phyloP scores from a whole-genome alignment of 64 coral and sea anemone genomes.

The Actinia tenebrosa region DNA sequence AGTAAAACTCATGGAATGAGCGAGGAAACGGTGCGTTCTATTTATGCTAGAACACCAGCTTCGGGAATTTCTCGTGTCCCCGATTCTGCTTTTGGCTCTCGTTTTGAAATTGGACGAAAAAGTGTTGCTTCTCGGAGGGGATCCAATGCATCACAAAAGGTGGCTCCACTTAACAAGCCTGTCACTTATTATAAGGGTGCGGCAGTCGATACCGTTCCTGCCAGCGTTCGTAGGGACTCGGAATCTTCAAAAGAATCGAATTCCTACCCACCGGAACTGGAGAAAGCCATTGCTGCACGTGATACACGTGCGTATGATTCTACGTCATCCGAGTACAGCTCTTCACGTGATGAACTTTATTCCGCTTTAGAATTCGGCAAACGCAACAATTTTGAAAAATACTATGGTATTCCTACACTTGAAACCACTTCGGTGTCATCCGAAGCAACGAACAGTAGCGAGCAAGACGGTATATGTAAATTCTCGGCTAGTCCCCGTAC shows the following conservation, averaged over 20 bases:
- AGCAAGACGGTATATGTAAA: slow-evolving; percentile 97
- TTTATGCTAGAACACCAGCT: slow-evolving; percentile 15
- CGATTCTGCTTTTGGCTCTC: slow-evolving; percentile 57
- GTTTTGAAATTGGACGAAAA: slow-evolving; percentile 38
- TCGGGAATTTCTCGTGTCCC: slow-evolving; percentile 26
- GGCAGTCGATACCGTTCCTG: slow-evolving; percentile 2
- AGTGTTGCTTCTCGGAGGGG: slow-evolving; percentile 41
- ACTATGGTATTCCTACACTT: slow-evolving; percentile 92
- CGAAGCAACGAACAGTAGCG: slow-evolving; percentile 92
- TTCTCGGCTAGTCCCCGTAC: slow-evolving; percentile 77
- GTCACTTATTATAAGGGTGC: not conserved
- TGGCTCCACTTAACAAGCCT: slow-evolving; percentile 16
- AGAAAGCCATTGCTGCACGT: slow-evolving; percentile 51
- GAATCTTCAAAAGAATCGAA: slow-evolving; percentile 58
- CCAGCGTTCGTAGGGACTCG: slow-evolving; percentile 30
- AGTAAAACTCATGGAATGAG: slow-evolving; percentile 64
- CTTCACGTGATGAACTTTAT: slow-evolving; percentile 97
- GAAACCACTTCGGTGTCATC: slow-evolving; percentile 93
- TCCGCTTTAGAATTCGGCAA: slow-evolving; percentile 96
- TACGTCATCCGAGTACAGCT: slow-evolving; percentile 97
- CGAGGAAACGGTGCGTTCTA: slow-evolving; percentile 56
- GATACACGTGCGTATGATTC: slow-evolving; percentile 90
- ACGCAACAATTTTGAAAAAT: slow-evolving; percentile 88
- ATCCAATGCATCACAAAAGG: slow-evolving; percentile 32
- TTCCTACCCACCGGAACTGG: slow-evolving; percentile 62